Base-by-base conservation (phyloP, 2,113 vertebrate genomes). In the Mormyrus lacerda region DNA sequence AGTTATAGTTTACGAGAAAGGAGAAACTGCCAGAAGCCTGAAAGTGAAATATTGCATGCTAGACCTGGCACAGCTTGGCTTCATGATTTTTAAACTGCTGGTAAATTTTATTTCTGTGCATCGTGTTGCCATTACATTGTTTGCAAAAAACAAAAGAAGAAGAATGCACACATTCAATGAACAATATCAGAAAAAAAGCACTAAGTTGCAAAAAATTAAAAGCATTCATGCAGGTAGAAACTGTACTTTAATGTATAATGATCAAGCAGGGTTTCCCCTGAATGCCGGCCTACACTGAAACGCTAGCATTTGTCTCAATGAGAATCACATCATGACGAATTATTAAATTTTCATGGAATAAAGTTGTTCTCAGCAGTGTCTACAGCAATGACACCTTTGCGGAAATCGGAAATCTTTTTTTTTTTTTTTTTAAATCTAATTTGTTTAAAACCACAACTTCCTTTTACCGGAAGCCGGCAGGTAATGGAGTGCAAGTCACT, bases 381-480 rank as follows among this genome's bases (percentile, higher is more conserved):
- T 47, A 8, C 17, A n/a, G 82, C 21, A 50, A 1, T 15, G 44
- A 50, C 50, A 50, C 4, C 24, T 85, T 47, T n/a, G 82, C 4
- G 4, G 19, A 47, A 84, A 84, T 44, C 9, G 19, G 53, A 55
- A 24, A 55, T 24, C 19, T 55, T 55, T 55, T 1, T 55, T 51
- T 55, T 21, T 21, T 51, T 55, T 4, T 21, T 58, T 65, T 65
- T 27, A 0, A 0, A 65, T 10, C 8, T 27, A 27, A 69, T 27
- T 27, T 85, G 44, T 85, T 85, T 85, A 47, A 42, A 85, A 85
- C 83, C 83, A 50, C n/a, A 10, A 45, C n/a, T 48, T 85, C 83
- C 47, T 47, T 6, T 27, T 47, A 15, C 4, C 45, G 83, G 83
- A 85, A 48, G 83, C 8, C n/a, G 50, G 2, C 8, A 27, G 83